A percentile compares a stretch with the other conserved stretches of the same genome.
phyloP scores from a whole-genome alignment of 2,888 invertebrate genomes.

The Tiliacea citrago region DNA sequence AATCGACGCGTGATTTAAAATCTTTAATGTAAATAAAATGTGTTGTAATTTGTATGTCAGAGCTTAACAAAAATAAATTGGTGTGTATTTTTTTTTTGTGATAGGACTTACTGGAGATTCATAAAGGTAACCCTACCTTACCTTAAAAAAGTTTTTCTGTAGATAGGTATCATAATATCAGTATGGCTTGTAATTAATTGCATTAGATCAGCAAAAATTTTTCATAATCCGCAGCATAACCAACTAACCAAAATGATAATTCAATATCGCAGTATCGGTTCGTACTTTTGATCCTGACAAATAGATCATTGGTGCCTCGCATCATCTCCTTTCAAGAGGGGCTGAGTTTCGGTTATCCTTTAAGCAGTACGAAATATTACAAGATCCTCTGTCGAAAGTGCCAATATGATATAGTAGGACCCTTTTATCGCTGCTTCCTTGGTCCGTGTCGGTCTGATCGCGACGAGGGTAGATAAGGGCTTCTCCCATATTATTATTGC shows the following conservation, averaged over 20 bases:
- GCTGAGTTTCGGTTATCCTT: conserved; percentile 75
- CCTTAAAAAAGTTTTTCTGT: too few species aligned
- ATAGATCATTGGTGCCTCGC: conserved; percentile 70
- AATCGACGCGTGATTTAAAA: not conserved
- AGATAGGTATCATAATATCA: too few species aligned
- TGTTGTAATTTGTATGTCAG: not conserved
- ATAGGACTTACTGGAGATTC: too few species aligned
- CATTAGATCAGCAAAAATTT: not conserved
- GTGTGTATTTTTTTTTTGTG: not conserved
- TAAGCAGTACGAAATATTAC: conserved; percentile 83
- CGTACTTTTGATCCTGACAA: conserved; percentile 69
- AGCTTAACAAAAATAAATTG: not conserved
- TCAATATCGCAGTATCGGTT: conserved; percentile 55
- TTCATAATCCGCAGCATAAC: not conserved
- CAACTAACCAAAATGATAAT: conserved; percentile 54
- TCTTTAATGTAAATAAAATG: not conserved
- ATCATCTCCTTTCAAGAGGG: conserved; percentile 70
- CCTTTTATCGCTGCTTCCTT: conserved; percentile 81
- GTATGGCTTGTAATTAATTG: not conserved
- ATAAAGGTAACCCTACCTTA: not conserved
- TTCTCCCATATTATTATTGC: conserved; percentile 83
- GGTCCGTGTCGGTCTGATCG: conserved; percentile 75
- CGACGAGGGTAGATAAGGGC: conserved; percentile 86
- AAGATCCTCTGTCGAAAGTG: conserved; percentile 84
- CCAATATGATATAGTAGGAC: conserved; percentile 88